Base-by-base conservation (phyloP, 1,140 invertebrate species). In the Saccostrea echinata region DNA sequence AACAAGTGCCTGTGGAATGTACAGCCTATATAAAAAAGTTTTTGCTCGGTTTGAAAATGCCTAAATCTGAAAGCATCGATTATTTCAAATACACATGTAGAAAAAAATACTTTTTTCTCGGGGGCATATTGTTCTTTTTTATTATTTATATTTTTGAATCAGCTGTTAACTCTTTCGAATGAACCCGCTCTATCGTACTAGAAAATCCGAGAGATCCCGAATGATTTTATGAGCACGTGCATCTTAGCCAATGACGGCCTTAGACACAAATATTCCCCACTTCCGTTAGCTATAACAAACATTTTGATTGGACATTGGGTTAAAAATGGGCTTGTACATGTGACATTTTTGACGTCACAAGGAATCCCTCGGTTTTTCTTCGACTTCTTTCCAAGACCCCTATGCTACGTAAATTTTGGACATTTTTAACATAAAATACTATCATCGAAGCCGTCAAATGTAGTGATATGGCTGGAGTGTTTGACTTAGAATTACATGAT, bases 401-500 rank as follows among this genome's bases (percentile, higher is more conserved):
- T 68, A 51, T 68, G 64, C 68, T 71, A 51, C 51, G 61, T 68
- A 84, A 68, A 76, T 76, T 84, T 43, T 53, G 51, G 64, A 88
- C 43, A 52, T 35, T 80, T 88, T 84, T 80, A 18, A 52, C 27
- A 52, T 53, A 6, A 85, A 27, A 43, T 80, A 35, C 18, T 85
- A 16, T 57, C n/a, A 16, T 68, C 27, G 24, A 87, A 80, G 57
- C 24, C 30, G 53, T 64, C 87, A 57, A 84, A 90, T 88, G 76
- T 86, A 85, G 86, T 85, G 68, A 33, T 43, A 94, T 94, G 93
- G 93, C 94, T 68, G 95, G 94, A 96, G 95, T 98, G 94, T 98
- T 98, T 95, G 97, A 98, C 95, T 96, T 98, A 94, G 98, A 98
- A 95, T 95, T 98, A 92, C 97, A 97, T 91, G 96, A 97, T 92